Evolutionary conservation across 1,140 invertebrate species (phyloP).

Genomic region (Cyclargus thomasi): DNA sequence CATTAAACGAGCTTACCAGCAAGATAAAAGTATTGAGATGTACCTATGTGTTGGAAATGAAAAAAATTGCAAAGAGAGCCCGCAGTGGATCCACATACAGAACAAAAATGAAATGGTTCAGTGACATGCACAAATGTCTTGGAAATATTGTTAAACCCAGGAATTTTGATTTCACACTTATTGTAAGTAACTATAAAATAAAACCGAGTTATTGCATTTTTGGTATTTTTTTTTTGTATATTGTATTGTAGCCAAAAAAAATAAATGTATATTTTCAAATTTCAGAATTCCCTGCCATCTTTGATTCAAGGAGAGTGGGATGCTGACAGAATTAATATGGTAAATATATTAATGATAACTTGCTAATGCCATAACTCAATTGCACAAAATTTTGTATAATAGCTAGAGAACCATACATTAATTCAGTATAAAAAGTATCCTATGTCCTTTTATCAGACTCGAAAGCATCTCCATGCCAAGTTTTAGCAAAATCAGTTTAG

Average conservation of each 20-base stretch:
- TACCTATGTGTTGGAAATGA: slow-evolving; percentile 62
- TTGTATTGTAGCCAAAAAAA: too few species aligned
- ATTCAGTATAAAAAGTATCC: too few species aligned
- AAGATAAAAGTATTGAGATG: slow-evolving; percentile 68
- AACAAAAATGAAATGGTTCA: slow-evolving; percentile 57
- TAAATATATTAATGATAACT: neutral
- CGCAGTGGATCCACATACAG: slow-evolving; percentile 38
- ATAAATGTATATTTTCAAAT: neutral
- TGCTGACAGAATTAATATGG: slow-evolving; percentile 15
- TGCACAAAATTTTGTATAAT: too few species aligned
- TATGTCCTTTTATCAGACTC: too few species aligned
- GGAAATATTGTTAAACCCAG: neutral
- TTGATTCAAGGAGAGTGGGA: slow-evolving; percentile 35
- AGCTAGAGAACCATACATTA: too few species aligned
- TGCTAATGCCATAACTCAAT: too few species aligned
- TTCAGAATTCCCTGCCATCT: slow-evolving; percentile 24
- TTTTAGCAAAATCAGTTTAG: too few species aligned
- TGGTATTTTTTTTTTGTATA: too few species aligned
- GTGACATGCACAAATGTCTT: slow-evolving; percentile 44
- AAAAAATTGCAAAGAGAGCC: slow-evolving; percentile 54
- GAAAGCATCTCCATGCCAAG: too few species aligned
- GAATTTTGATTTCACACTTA: neutral
- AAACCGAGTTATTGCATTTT: too few species aligned
- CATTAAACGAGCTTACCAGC: slow-evolving; percentile 48
- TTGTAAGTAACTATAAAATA: neutral